phyloP scores from a whole-genome alignment of 2,113 vertebrate genomes.

The Engraulis encrasicolus region DNA sequence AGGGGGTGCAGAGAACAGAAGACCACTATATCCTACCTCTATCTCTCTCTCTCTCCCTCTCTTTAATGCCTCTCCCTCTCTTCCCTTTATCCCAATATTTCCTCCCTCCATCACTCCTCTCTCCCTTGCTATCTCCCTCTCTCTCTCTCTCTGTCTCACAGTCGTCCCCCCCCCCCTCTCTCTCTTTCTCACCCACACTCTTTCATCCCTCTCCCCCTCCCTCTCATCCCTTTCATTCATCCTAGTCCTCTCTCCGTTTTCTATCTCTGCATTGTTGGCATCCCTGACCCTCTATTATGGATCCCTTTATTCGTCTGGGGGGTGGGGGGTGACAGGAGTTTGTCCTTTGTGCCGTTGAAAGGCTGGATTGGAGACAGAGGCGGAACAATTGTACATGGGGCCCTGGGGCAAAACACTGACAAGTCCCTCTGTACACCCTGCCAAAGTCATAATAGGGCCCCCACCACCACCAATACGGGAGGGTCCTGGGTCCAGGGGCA shows the following conservation, averaged over 20 bases:
- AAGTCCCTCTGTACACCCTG: no score
- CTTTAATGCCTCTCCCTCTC: conserved; percentile 38
- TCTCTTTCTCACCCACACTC: no score
- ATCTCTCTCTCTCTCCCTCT: conserved; percentile 43
- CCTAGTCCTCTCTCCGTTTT: background rate
- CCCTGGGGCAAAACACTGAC: conserved; percentile 23
- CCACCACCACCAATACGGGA: no score
- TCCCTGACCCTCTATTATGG: conserved; percentile 25
- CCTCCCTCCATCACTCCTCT: background rate
- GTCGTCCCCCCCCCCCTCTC: no score
- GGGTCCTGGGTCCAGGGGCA: no score
- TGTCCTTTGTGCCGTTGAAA: conserved; percentile 26
- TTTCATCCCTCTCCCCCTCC: background rate
- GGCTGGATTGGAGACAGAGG: background rate
- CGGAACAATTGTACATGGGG: background rate
- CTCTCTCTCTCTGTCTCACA: no score
- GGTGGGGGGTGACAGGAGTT: conserved; percentile 35
- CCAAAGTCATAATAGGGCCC: no score
- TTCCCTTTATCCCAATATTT: no score
- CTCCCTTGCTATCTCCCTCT: background rate
- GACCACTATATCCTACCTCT: conserved; percentile 31
- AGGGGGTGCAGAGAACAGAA: background rate
- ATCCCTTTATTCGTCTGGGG: conserved; percentile 32
- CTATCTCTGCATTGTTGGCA: conserved; percentile 24
- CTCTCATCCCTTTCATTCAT: no score